Evolutionary conservation across 1,140 invertebrate species (phyloP).

Genomic region (Notospermus geniculatus): DNA sequence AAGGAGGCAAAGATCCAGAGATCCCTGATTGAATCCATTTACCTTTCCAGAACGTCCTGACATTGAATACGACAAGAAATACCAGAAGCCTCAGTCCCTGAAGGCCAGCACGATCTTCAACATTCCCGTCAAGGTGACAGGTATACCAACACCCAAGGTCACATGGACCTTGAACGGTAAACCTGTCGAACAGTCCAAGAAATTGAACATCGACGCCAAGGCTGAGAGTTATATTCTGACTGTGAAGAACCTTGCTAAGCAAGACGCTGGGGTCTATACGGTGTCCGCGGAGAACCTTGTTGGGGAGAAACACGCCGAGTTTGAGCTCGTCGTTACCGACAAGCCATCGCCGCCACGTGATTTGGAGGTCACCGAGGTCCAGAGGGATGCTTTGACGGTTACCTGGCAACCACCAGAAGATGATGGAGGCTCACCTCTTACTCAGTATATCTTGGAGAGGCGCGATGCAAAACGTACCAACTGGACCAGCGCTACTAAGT

Average conservation of each 20-base stretch:
- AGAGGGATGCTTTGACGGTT: slow-evolving; percentile 77
- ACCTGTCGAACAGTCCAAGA: slow-evolving; percentile 27
- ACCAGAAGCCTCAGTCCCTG: slow-evolving; percentile 33
- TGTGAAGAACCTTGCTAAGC: slow-evolving; percentile 76
- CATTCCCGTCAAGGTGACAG: slow-evolving; percentile 69
- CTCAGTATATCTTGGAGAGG: slow-evolving; percentile 51
- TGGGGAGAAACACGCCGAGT: slow-evolving; percentile 42
- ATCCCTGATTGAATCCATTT: too few species aligned
- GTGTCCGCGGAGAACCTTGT: slow-evolving; percentile 44
- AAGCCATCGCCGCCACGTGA: slow-evolving; percentile 42
- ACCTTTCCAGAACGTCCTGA: slow-evolving; percentile 32
- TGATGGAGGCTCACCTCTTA: slow-evolving; percentile 53
- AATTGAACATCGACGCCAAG: slow-evolving; percentile 31
- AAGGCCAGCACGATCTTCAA: slow-evolving; percentile 39
- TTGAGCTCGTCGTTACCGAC: slow-evolving; percentile 46
- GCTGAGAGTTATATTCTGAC: slow-evolving; percentile 37
- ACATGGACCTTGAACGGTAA: slow-evolving; percentile 63
- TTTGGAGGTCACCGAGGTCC: slow-evolving; percentile 58
- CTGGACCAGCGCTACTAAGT: slow-evolving; percentile 37
- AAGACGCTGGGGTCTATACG: slow-evolving; percentile 80
- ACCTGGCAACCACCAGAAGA: slow-evolving; percentile 54
- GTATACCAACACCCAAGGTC: slow-evolving; percentile 78
- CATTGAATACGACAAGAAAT: slow-evolving; percentile 40
- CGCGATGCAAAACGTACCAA: slow-evolving; percentile 35
- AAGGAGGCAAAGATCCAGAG: too few species aligned